Evolutionary conservation across 2,113 vertebrate genomes (phyloP), one percentile per base, ranked within the genome.

Genomic region (Archilochus colubris): DNA sequence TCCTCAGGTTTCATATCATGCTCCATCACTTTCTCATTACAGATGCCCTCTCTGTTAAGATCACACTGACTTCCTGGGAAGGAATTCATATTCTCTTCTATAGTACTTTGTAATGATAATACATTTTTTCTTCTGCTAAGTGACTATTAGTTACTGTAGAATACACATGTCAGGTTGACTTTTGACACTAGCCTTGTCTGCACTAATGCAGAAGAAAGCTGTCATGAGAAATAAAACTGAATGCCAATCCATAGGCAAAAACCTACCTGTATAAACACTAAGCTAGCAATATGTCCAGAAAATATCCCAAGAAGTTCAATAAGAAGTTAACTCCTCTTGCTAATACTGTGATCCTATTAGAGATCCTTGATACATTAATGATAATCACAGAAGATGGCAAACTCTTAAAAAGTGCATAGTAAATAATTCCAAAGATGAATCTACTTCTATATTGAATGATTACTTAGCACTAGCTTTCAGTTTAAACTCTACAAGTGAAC

Each of bases 61-160:
- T 70, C 84, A 93, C 59, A 44, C 73, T 86, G 80, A 88, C 89
- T 95, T 89, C 64, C 61, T 67, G 25, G 18, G 57, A 96, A 86
- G 90, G 40, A 40, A 40, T 96, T 94, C 58, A 38, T 75, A 80
- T 73, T 91, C 59, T 79, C 36, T 94, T 91, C 89, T 80, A 25
- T 17, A 36, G 36, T 38, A 66, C 19, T 94, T 85, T 77, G 48
- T 46, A 95, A 94, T 91, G 85, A 72, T 75, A 94, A 85, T 81
- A 82, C 48, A 31, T 63, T 43, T 79, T 93, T 94, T 95, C 61
- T 94, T 95, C 88, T 93, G 83, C 73, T 92, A 96, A 91, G 88
- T 95, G 94, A 95, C 89, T 91, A 95, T 97, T 97, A 96, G 15
- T 96, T 94, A 96, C 96, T 91, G 93, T 91, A 95, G 94, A 97